A percentile compares a stretch with the other conserved stretches of the same genome.
Evolutionary conservation across 2,888 invertebrate genomes (phyloP).

Genomic region (Nowickia ferox): DNA sequence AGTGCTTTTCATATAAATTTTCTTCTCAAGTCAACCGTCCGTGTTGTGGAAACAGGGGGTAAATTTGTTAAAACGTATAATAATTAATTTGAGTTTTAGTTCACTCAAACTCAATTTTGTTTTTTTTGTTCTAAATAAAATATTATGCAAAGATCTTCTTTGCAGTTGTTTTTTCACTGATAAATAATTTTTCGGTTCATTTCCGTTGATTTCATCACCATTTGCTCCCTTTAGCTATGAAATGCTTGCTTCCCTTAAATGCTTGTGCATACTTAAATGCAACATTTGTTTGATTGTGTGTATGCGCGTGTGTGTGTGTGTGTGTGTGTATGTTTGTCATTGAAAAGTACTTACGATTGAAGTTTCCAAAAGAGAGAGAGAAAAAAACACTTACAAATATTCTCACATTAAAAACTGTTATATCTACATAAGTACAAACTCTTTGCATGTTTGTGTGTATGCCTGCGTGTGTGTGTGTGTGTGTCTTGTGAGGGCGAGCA

Average conservation of each 20-base stretch:
- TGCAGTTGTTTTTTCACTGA: not conserved
- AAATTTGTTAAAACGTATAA: too few species aligned
- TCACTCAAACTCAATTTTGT: too few species aligned
- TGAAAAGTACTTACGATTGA: conserved; percentile 51
- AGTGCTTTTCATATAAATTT: too few species aligned
- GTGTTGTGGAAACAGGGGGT: too few species aligned
- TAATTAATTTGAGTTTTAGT: too few species aligned
- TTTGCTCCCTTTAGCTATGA: not conserved
- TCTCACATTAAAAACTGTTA: not conserved
- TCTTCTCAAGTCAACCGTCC: too few species aligned
- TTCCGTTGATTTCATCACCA: not conserved
- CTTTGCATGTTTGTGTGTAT: not conserved
- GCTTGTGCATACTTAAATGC: not conserved
- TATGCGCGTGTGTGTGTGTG: not conserved
- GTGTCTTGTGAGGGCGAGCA: not conserved
- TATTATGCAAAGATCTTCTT: not conserved
- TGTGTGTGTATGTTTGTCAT: conserved; percentile 14
- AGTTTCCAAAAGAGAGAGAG: conserved; percentile 7
- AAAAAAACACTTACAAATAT: conserved; percentile 1
- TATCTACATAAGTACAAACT: not conserved
- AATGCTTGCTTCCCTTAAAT: not conserved
- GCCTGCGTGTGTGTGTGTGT: not conserved
- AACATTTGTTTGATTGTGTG: conserved; percentile 14
- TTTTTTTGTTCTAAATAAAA: too few species aligned
- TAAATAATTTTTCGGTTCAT: conserved; percentile 1